Percentiles rank a stretch among this genome's conserved stretches.
phyloP scores from a whole-genome alignment of 2,113 vertebrate genomes.

The Pollachius pollachius region DNA sequence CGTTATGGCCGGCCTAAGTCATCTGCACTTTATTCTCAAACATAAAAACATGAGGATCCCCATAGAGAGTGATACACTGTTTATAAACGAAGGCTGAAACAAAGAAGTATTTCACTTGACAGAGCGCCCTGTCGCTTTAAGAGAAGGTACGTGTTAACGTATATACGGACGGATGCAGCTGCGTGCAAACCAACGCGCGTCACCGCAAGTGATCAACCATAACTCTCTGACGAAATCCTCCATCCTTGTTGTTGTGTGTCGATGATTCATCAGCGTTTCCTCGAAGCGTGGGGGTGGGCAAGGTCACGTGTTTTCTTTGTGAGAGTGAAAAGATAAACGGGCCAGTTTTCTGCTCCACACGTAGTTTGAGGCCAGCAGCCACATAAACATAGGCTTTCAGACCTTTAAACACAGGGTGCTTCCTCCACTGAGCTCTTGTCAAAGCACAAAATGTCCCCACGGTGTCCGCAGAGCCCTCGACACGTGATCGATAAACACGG shows the following conservation, averaged over 20 bases:
- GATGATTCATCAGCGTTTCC: slow-evolving; percentile 58
- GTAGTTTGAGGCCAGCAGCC: slow-evolving; percentile 53
- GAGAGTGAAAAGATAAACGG: slow-evolving; percentile 63
- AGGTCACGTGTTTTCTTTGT: slow-evolving; percentile 56
- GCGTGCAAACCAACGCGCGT: slow-evolving; percentile 29
- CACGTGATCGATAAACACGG: slow-evolving; percentile 52
- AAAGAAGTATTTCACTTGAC: too few species aligned
- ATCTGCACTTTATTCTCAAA: too few species aligned
- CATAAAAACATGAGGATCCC: too few species aligned
- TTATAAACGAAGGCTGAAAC: too few species aligned
- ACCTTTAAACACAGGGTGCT: slow-evolving; percentile 59
- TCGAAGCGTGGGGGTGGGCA: slow-evolving; percentile 49
- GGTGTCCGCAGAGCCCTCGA: slow-evolving; percentile 48
- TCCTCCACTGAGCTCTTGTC: slow-evolving; percentile 50
- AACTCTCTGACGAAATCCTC: slow-evolving; percentile 49
- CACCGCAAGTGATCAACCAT: slow-evolving; percentile 13
- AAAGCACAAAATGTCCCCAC: slow-evolving; percentile 59
- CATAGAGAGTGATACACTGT: too few species aligned
- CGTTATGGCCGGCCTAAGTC: too few species aligned
- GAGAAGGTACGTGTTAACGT: too few species aligned
- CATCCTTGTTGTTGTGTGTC: slow-evolving; percentile 8
- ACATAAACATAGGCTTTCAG: slow-evolving; percentile 58
- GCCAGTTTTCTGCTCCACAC: slow-evolving; percentile 53
- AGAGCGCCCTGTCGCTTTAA: too few species aligned
- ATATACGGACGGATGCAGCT: too few species aligned